Evolutionary conservation across 2,113 vertebrate genomes (phyloP).

Genomic region (Tupaia tana): DNA sequence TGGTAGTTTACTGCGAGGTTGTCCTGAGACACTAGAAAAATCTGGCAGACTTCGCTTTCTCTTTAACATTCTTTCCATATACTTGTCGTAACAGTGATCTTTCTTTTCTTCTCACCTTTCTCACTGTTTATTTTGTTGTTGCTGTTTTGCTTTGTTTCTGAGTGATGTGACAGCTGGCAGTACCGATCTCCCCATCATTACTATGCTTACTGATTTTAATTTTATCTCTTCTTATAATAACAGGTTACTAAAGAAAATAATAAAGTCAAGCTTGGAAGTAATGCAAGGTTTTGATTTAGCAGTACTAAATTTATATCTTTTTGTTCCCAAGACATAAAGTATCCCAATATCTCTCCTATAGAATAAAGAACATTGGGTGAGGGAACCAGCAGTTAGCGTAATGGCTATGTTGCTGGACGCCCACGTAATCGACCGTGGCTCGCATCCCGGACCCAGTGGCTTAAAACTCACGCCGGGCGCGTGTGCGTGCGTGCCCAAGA

Average conservation of each 20-base stretch:
- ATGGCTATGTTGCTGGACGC: too few species aligned
- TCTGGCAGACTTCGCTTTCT: neutral
- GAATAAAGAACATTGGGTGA: neutral
- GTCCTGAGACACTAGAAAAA: neutral
- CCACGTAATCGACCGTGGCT: too few species aligned
- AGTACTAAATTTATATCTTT: neutral
- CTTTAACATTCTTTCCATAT: neutral
- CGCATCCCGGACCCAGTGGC: too few species aligned
- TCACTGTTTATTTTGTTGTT: neutral
- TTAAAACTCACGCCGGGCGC: too few species aligned
- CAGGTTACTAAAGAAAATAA: neutral
- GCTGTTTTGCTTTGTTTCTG: neutral
- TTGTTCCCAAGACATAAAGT: neutral
- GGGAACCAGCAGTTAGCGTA: too few species aligned
- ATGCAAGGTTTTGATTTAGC: slow-evolving; percentile 11
- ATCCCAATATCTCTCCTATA: neutral
- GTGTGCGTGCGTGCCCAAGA: too few species aligned
- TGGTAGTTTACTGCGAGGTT: neutral
- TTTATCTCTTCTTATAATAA: neutral
- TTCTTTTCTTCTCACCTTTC: neutral
- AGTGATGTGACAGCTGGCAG: neutral
- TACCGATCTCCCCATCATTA: neutral
- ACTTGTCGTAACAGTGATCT: neutral
- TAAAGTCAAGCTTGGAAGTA: neutral
- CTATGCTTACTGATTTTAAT: neutral